A percentile compares a stretch with the other conserved stretches of the same genome.
Conservation (phyloP, 2,888 invertebrate species). For the Thysanoteuthis rhombus region DNA sequence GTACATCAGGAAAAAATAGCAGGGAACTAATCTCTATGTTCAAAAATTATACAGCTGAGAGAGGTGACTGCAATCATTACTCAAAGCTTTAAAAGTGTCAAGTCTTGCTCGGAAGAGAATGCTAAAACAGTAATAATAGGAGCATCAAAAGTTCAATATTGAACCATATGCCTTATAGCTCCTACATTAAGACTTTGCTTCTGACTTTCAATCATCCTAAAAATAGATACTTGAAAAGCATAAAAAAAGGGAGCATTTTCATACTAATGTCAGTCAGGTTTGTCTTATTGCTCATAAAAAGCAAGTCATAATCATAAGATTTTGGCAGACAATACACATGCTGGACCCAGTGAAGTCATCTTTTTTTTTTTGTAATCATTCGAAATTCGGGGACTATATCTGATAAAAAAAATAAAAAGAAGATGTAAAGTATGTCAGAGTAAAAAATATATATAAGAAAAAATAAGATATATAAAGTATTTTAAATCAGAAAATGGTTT, state of each 20-base stretch:
- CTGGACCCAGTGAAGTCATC: background rate
- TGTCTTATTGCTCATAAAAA: background rate
- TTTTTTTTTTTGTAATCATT: background rate
- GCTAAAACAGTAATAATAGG: background rate
- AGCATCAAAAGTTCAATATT: background rate
- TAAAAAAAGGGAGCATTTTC: background rate
- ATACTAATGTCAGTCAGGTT: background rate
- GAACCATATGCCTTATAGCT: background rate
- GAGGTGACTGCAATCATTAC: background rate
- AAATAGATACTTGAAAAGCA: background rate
- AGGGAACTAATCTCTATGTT: background rate
- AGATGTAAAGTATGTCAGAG: background rate
- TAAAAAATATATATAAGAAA: background rate
- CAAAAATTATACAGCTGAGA: background rate
- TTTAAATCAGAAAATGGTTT: background rate
- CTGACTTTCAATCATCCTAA: background rate
- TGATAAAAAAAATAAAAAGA: background rate
- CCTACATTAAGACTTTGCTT: background rate
- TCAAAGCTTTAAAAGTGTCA: background rate
- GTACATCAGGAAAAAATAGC: no score
- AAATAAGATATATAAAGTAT: background rate
- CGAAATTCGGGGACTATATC: background rate
- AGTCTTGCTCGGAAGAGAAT: background rate
- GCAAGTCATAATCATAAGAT: background rate
- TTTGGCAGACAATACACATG: background rate